Conservation (phyloP, 2,797 vertebrate genomes). For the Clamator glandarius region DNA sequence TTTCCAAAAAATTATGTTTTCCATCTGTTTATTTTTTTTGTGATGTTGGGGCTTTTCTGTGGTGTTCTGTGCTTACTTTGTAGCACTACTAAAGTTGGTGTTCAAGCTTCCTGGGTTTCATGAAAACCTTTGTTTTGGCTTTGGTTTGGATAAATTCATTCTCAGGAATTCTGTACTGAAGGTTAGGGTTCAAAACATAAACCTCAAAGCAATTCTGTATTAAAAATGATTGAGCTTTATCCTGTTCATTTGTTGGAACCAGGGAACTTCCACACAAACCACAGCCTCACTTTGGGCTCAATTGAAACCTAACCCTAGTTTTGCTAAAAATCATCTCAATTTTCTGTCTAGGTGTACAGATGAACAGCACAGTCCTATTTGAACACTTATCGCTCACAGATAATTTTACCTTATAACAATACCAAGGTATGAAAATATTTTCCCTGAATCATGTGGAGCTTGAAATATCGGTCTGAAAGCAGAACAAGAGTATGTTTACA, state of each 20-base stretch:
- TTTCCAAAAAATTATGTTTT: conserved; percentile 8
- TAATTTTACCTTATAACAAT: neutral
- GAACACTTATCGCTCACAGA: neutral
- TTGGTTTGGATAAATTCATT: conserved; percentile 46
- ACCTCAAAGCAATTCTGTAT: conserved; percentile 48
- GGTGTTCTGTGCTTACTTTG: conserved; percentile 18
- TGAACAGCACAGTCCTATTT: neutral
- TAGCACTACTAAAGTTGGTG: neutral
- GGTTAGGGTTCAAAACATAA: conserved; percentile 49
- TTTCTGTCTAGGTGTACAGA: neutral
- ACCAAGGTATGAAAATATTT: conserved; percentile 5
- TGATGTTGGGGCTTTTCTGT: neutral
- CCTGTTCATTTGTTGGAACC: conserved; percentile 27
- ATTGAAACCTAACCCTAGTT: neutral
- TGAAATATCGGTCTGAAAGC: neutral
- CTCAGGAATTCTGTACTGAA: conserved; percentile 25
- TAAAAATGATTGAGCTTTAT: conserved; percentile 44
- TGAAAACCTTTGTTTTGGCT: conserved; percentile 49
- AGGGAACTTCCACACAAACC: conserved; percentile 7
- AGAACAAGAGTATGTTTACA: neutral
- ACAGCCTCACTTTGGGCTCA: neutral
- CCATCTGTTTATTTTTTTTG: neutral
- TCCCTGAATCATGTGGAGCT: neutral
- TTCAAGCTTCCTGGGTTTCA: conserved; percentile 34
- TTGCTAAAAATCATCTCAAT: neutral